These are phyloP conservation scores for Zaprionus ornatus DNA, from an alignment of 1,140 invertebrate genomes.

Conservation along the genomic window DNA sequence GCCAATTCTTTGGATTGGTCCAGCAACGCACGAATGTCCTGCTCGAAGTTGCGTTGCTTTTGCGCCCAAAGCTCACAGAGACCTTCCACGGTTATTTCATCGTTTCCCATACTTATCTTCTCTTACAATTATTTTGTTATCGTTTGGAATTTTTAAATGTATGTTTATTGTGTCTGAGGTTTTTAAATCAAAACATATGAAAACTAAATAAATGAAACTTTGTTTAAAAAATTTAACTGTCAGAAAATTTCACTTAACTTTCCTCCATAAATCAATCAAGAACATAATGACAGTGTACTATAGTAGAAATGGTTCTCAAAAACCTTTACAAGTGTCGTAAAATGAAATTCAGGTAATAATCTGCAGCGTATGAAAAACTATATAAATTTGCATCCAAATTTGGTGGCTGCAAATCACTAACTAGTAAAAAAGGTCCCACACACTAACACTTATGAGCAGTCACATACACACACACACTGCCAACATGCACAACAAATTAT, in stretches of 20 bases:
- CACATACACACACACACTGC: conserved; percentile 38
- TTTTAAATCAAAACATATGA: conserved; percentile 10
- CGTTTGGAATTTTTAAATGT: neutral
- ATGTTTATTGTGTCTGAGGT: conserved; percentile 9
- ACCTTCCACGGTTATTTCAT: neutral
- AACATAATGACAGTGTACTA: too few species aligned
- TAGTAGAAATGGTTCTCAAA: neutral
- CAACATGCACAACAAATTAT: conserved; percentile 63
- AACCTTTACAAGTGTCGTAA: neutral
- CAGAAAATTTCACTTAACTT: neutral
- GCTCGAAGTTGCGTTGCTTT: conserved; percentile 15
- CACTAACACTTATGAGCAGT: conserved; percentile 24
- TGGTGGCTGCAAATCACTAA: conserved; percentile 9
- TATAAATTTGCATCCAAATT: conserved; percentile 49
- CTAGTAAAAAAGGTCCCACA: conserved; percentile 55
- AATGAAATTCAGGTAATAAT: conserved; percentile 26
- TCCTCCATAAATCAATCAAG: neutral
- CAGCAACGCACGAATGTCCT: conserved; percentile 11
- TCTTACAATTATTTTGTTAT: neutral
- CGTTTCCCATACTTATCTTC: conserved; percentile 5
- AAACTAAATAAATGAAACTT: neutral
- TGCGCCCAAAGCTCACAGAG: conserved; percentile 6
- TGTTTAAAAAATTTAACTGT: neutral
- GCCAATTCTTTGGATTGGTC: conserved; percentile 13
- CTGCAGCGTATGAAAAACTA: conserved; percentile 12